A percentile compares a stretch with the other conserved stretches of the same genome.
Evolutionary conservation across 2,113 vertebrate species (phyloP).

Genomic region (Phylloscopus trochilus): DNA sequence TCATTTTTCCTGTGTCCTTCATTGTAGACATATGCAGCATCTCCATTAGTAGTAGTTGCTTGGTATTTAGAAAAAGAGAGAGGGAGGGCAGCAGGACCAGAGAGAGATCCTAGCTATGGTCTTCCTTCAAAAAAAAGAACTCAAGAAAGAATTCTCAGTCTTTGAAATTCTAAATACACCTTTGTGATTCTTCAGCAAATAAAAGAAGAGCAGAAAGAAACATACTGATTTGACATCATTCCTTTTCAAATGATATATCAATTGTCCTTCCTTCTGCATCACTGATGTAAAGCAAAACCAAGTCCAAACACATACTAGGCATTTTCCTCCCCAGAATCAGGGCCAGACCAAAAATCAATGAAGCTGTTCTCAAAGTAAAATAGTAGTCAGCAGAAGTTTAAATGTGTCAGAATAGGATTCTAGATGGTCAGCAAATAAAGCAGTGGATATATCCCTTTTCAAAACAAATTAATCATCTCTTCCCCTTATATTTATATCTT

Average conservation of each 20-base stretch:
- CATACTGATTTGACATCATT: background rate
- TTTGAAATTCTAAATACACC: background rate
- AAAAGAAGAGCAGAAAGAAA: background rate
- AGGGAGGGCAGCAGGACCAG: background rate
- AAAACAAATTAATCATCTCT: slow-evolving; percentile 14
- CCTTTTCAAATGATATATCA: background rate
- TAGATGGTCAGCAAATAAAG: slow-evolving; percentile 10
- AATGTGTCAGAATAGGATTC: background rate
- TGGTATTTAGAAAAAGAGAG: background rate
- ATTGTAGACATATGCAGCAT: background rate
- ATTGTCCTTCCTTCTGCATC: background rate
- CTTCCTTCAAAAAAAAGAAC: background rate
- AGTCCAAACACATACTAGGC: background rate
- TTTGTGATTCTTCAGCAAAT: background rate
- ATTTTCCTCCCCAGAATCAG: background rate
- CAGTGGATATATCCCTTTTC: background rate
- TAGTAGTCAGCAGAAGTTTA: background rate
- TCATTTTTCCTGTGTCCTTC: slow-evolving; percentile 49
- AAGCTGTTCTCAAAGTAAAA: background rate
- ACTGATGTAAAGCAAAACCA: background rate
- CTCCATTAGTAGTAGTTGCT: background rate
- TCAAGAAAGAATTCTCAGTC: background rate
- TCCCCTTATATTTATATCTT: background rate
- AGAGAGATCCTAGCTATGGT: background rate
- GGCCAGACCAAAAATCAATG: slow-evolving; percentile 14